Evolutionary conservation across 2,113 vertebrate genomes (phyloP), one percentile per base, ranked within the genome.

Genomic region (Lathamus discolor): DNA sequence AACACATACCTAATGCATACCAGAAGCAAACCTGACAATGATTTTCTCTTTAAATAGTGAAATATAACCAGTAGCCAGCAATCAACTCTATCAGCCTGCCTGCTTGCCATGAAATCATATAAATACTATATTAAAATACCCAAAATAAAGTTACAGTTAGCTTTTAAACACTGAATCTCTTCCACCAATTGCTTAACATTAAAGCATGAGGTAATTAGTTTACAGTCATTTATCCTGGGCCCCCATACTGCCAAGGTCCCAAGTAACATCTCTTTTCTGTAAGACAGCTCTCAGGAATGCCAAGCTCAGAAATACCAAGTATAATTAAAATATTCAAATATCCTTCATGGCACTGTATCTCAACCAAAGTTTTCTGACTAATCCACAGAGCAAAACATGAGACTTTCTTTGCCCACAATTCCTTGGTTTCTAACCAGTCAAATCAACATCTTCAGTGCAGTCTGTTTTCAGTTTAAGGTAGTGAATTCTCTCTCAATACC

Each of bases 281-380:
- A 86, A 83, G 72, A 93, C 17, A 17, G 55, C 27, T 49, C 1
- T 91, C 67, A 66, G 10, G 62, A 95, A 9, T 10, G 74, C 39
- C 46, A 68, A 83, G 29, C 75, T 83, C 46, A 74, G n/a, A 95
- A 90, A 83, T 10, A 85, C 17, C 41, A 18, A 57, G 46, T 9
- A 49, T 54, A 90, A 94, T 77, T 88, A 93, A 91, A 93, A 88
- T 79, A 67, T 57, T 88, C 52, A 76, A 82, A 89, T 39, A 80
- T 29, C 66, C 29, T 77, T 91, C 90, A 77, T 49, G 76, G 74
- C 75, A 57, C 82, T 62, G 24, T 16, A 85, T 80, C 64, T 94
- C 67, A 51, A 76, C 44, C 31, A 35, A 54, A 70, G 27, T 10
- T 79, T 89, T 64, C 86, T 61, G 29, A 64, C 6, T 76, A 67